A percentile compares a stretch with the other conserved stretches of the same genome.
Conservation (phyloP, 2,797 vertebrate species). For the Calcarius lapponicus region DNA sequence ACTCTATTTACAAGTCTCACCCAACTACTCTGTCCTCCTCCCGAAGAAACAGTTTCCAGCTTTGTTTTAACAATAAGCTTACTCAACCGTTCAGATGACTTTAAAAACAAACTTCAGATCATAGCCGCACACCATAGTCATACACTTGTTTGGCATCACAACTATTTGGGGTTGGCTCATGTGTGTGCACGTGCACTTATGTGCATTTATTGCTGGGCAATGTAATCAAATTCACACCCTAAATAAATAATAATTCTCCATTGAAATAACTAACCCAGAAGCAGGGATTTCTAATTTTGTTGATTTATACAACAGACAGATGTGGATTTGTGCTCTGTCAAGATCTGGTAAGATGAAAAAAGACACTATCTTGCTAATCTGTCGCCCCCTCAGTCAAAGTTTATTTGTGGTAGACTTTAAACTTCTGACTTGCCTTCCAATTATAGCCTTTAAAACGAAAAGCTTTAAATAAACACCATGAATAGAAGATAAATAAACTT, state of each 20-base stretch:
- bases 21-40: conserved; percentile 4
- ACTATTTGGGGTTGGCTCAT: not conserved
- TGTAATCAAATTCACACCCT: not conserved
- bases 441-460: conserved; percentile 77
- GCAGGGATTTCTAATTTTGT: conserved; percentile 32
- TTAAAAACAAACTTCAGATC: conserved; percentile 24
- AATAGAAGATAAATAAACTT: conserved; percentile 85
- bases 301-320: conserved; percentile 72
- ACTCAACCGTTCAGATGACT: conserved; percentile 63
- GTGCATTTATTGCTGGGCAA: not conserved
- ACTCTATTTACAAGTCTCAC: conserved; percentile 61
- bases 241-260: not conserved
- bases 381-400: conserved; percentile 76
- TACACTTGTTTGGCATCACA: not conserved
- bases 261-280: conserved; percentile 48
- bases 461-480: conserved; percentile 86
- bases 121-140: not conserved
- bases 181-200: accelerated
- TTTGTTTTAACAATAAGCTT: conserved; percentile 74
- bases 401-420: conserved; percentile 83
- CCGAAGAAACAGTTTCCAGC: conserved; percentile 54
- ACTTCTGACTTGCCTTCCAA: conserved; percentile 78
- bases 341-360: conserved; percentile 74
- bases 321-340: conserved; percentile 63
- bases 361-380: conserved; percentile 75